phyloP scores from a whole-genome alignment of 1,140 invertebrate species.

The Brachionus manjavacas region DNA sequence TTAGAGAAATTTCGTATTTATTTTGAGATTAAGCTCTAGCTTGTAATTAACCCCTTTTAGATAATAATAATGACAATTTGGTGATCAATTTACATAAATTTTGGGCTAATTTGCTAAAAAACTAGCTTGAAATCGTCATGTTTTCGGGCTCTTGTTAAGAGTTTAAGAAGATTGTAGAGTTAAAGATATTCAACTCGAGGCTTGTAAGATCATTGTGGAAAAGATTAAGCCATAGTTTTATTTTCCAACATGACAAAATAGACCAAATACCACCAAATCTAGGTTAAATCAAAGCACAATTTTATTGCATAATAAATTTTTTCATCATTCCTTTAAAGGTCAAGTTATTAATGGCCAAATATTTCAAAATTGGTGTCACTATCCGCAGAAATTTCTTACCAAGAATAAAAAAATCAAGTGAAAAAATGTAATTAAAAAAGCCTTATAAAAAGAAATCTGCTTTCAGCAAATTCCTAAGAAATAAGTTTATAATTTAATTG shows the following conservation, averaged over 20 bases:
- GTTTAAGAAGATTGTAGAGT: neutral
- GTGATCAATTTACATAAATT: neutral
- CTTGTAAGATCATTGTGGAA: neutral
- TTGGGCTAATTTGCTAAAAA: neutral
- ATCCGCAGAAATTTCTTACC: neutral
- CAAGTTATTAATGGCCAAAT: neutral
- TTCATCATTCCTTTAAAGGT: neutral
- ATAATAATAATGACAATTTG: constrained; percentile 6
- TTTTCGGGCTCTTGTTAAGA: neutral
- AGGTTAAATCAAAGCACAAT: neutral
- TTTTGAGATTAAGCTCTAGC: neutral
- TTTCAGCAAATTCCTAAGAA: neutral
- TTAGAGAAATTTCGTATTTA: neutral
- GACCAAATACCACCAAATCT: neutral
- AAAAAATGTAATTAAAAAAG: neutral
- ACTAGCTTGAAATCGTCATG: neutral
- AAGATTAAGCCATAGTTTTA: neutral
- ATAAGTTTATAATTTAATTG: neutral
- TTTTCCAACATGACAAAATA: neutral
- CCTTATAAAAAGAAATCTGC: neutral
- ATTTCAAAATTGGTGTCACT: neutral
- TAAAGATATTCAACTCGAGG: neutral
- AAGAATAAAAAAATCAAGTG: neutral
- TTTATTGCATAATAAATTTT: neutral
- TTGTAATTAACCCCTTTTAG: constrained; percentile 3